A percentile compares a stretch with the other conserved stretches of the same genome.
phyloP scores from a whole-genome alignment of 2,888 invertebrate species.

The Auanema freiburgensis region DNA sequence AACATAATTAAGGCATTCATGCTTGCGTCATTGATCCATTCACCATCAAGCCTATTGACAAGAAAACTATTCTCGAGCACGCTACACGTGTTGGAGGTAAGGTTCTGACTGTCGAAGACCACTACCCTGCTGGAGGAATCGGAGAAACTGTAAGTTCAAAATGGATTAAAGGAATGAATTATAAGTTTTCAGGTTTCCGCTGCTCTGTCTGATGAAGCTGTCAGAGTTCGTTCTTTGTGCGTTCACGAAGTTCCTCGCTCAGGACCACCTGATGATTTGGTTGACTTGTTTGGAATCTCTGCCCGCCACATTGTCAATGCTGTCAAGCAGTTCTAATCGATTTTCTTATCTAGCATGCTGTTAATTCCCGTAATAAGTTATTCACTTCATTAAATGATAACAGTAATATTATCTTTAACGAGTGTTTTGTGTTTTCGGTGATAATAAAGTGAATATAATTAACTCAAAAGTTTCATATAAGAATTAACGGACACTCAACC shows the following conservation, averaged over 20 bases:
- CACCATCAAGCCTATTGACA: slow-evolving; percentile 85
- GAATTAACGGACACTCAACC: too few relatives aligned
- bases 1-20: slow-evolving; percentile 69
- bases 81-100: slow-evolving; percentile 67
- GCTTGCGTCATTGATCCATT: slow-evolving; percentile 84
- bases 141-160: slow-evolving; percentile 79
- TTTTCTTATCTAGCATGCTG: slow-evolving; percentile 7
- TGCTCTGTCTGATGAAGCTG: slow-evolving; percentile 40
- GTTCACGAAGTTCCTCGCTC: slow-evolving; percentile 76
- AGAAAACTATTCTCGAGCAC: slow-evolving; percentile 75
- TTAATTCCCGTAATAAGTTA: slow-evolving; percentile 2
- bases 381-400: background rate
- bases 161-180: background rate
- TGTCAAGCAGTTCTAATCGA: slow-evolving; percentile 68
- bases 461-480: too few relatives aligned
- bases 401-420: too few relatives aligned
- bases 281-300: slow-evolving; percentile 87
- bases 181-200: slow-evolving; percentile 24
- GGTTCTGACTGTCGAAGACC: slow-evolving; percentile 92
- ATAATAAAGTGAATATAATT: too few relatives aligned
- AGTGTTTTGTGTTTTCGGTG: too few relatives aligned
- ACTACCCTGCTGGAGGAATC: slow-evolving; percentile 89
- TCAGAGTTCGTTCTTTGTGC: slow-evolving; percentile 47
- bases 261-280: slow-evolving; percentile 82
- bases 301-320: slow-evolving; percentile 79